Base-by-base conservation (phyloP, 2,797 vertebrate genomes). In the Thaleichthys pacificus region DNA sequence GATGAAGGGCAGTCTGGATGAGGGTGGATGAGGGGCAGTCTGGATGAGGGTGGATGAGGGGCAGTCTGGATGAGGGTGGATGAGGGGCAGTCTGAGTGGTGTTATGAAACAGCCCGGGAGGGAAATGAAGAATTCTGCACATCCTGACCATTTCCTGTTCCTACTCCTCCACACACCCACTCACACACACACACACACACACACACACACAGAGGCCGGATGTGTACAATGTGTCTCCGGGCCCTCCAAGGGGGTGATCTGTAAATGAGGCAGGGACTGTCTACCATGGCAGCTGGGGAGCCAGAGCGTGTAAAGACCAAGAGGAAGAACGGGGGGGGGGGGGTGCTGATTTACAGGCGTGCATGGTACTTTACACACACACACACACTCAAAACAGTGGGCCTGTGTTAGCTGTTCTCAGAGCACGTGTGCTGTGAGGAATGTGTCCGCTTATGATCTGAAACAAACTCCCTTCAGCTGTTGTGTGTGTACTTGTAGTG, bases 81-180 rank as follows among this genome's bases (percentile, higher is more conserved):
- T 38, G 35, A 30, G 38, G 38, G 38, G 8, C 2, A 42, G 28
- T 15, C 17, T 68, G 72, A 84, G 72, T 82, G 87, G 77, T 85
- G 83, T 80, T 71, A 82, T 73, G 38, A 58, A 83, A 78, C 51
- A 12, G 65, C 81, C 80, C 76, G 54, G 67, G 49, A 89, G 89
- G 88, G 87, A 85, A 82, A 88, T 82, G 35, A 79, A 83, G 87
- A 91, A 90, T 92, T 82, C 84, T 73, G 83, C 69, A 80, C 88
- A 88, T 91, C 87, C 81, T 83, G 83, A 77, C 74, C 75, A 87
- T 88, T 90, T 92, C 88, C 89, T 89, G 85, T 81, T 63, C 38
- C 1, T 49, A 77, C 85, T 82, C 71, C 75, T 66, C 22, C 66
- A 22, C 77, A 57, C 69, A 32, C 72, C 35, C 42, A 51, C 24